Conservation (phyloP, 2,888 invertebrate species). For the Plagodis pulveraria region DNA sequence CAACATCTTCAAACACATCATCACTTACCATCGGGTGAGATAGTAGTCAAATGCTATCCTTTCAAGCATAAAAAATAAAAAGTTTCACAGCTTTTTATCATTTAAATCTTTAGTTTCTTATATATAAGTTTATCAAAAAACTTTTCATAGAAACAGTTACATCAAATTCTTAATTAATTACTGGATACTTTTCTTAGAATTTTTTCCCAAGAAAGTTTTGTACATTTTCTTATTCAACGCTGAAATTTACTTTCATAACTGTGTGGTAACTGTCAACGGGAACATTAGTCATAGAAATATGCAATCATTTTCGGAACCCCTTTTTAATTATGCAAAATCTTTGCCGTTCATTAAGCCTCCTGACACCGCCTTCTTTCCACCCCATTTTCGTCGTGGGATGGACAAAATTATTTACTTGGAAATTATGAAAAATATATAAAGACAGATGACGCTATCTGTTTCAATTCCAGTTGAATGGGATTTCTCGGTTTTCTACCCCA, state of each 20-base stretch:
- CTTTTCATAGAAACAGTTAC: slow-evolving; percentile 6
- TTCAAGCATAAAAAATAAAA: too few species aligned
- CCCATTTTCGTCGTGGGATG: slow-evolving; percentile 56
- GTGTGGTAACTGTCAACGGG: slow-evolving; percentile 46
- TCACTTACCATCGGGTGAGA: too few species aligned
- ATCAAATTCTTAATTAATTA: slow-evolving; percentile 19
- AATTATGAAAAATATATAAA: slow-evolving; percentile 71
- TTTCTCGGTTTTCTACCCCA: slow-evolving; percentile 40
- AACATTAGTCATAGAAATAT: slow-evolving; percentile 76
- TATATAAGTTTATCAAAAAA: neutral
- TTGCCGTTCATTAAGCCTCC: slow-evolving; percentile 66
- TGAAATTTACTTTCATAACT: slow-evolving; percentile 14
- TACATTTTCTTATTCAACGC: slow-evolving; percentile 7
- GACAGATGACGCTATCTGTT: slow-evolving; percentile 70
- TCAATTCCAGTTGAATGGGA: slow-evolving; percentile 57
- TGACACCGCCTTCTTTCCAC: slow-evolving; percentile 28
- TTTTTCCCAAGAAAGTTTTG: slow-evolving; percentile 7
- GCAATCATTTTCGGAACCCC: slow-evolving; percentile 73
- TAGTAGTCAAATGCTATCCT: too few species aligned
- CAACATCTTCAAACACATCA: too few species aligned
- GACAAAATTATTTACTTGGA: slow-evolving; percentile 72
- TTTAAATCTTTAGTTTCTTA: too few species aligned
- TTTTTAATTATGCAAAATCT: slow-evolving; percentile 83
- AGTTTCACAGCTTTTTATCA: too few species aligned
- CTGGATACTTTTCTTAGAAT: slow-evolving; percentile 8